These are phyloP conservation scores for Gadopsis bispinosus DNA, from an alignment of 2,797 vertebrate species.

Conservation along the genomic window DNA sequence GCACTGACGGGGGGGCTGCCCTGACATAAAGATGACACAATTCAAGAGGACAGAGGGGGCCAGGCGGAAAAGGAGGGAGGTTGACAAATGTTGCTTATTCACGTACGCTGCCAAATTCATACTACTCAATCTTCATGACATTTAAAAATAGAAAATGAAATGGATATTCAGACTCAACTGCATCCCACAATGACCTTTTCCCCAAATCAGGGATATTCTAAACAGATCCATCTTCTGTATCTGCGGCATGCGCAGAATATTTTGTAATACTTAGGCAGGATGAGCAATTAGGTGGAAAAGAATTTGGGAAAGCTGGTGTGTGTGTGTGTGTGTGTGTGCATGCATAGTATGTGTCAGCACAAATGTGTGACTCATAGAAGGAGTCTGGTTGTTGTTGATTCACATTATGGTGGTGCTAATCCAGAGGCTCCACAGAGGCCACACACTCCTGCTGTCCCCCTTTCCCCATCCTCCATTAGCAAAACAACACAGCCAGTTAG, in stretches of 20 bases:
- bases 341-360: constrained; percentile 54
- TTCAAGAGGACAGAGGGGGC: constrained; percentile 79
- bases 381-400: constrained; percentile 77
- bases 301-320: constrained; percentile 60
- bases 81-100: constrained; percentile 82
- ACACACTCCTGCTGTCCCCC: constrained; percentile 64
- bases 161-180: constrained; percentile 71
- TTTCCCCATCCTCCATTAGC: constrained; percentile 53
- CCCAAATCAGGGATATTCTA: constrained; percentile 70
- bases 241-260: constrained; percentile 65
- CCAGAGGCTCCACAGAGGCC: constrained; percentile 73
- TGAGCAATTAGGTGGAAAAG: constrained; percentile 66
- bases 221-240: constrained; percentile 64
- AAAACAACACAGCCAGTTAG: constrained; percentile 57
- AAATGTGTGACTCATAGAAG: constrained; percentile 73
- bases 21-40: constrained; percentile 86
- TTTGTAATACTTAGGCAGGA: constrained; percentile 62
- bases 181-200: constrained; percentile 83
- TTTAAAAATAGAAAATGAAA: constrained; percentile 80
- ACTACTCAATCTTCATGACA: constrained; percentile 85
- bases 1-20: constrained; percentile 70
- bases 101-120: constrained; percentile 73
- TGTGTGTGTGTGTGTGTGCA: constrained; percentile 40
- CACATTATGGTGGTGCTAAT: constrained; percentile 76
- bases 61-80: constrained; percentile 70